Base-by-base conservation (phyloP, 2,888 invertebrate genomes). In the Watsonalla cultraria region DNA sequence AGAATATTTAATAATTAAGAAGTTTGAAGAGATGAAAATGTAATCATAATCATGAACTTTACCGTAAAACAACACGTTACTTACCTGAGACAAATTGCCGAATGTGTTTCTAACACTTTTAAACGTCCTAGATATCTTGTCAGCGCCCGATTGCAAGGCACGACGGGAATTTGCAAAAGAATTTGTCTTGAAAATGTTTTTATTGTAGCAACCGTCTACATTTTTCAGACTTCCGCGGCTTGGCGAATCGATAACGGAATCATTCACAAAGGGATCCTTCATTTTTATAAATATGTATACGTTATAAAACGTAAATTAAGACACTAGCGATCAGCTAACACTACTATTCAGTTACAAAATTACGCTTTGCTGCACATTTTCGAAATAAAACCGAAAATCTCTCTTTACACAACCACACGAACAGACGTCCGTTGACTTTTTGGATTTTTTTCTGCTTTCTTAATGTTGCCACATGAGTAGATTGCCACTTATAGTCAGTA, bases 21-120 rank as follows among this genome's bases (percentile, higher is more conserved):
- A 24, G 24, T 24, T 24, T 24, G 4, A 24, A 24, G 24, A 2
- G 24, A 24, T 24, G 24, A 24, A 24, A 24, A 24, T 24, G 1
- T 1, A 2, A 24, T 24, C 24, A 24, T 24, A 24, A 24, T 24
- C 24, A 24, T 4, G 24, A 24, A 24, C 1, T 24, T 24, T 24
- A 24, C 24, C 24, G 24, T 24, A 24, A 24, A 24, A 24, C 4
- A 24, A 24, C 24, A 24, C 24, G 24, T 4, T 24, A 94, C 94
- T 4, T 24, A 94, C 94, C 92, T 94, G 94, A 49, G 94, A 93
- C 59, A 94, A 84, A 56, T 92, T 93, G 11, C 94, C 94, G 59
- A 95, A 92, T 14, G 93, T 93, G 55, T 93, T 93, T 64, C 93
- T 86, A 24, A 95, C 93, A 59, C 90, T 93, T 56, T 92, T 92